Conservation (phyloP, 2,888 invertebrate species). For the Acronicta leporina region DNA sequence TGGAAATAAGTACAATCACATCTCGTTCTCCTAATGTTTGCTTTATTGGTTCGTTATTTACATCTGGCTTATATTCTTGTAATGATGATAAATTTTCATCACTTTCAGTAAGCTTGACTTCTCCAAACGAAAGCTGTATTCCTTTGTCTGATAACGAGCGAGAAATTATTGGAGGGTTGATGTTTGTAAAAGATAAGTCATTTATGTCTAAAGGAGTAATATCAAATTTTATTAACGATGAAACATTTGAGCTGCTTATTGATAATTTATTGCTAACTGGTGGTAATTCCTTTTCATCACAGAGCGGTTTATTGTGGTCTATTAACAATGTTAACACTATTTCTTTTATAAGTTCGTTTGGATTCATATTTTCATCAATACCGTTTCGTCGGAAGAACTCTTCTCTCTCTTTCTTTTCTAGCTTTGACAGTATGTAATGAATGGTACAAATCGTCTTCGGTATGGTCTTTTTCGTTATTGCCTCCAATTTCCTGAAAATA, state of each 20-base stretch:
- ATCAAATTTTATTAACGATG: not conserved
- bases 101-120: not conserved
- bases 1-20: not conserved
- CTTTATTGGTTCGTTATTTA: not conserved
- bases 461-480: constrained; percentile 4
- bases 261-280: not conserved
- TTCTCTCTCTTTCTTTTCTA: constrained; percentile 13
- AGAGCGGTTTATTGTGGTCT: not conserved
- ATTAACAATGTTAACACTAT: not conserved
- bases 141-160: not conserved
- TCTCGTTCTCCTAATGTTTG: not conserved
- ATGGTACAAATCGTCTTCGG: not conserved
- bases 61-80: not conserved
- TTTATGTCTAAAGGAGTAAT: not conserved
- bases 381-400: not conserved
- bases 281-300: not conserved
- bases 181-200: not conserved
- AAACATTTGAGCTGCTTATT: too few species aligned
- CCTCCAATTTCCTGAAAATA: constrained; percentile 11
- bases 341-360: constrained; percentile 9
- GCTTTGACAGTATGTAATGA: not conserved
- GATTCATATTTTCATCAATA: not conserved
- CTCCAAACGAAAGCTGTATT: not conserved
- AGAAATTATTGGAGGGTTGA: not conserved
- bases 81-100: not conserved